Base-by-base conservation (phyloP, 2,113 vertebrate genomes). In the Leptobrachium ailaonicum region DNA sequence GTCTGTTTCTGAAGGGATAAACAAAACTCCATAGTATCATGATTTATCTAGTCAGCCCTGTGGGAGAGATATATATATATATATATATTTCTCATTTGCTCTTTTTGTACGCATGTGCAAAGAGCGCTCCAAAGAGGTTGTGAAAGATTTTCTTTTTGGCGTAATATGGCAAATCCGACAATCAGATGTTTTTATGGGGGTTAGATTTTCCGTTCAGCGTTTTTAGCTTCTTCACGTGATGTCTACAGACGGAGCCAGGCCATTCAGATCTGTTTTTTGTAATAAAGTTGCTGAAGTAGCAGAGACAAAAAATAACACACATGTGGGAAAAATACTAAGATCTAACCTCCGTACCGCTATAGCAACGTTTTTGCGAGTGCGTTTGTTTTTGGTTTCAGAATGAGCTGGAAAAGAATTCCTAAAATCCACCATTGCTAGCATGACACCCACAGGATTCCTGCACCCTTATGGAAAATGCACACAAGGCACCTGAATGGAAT, bases 161-260 rank as follows among this genome's bases (percentile, higher is more conserved):
- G 13, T 54, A 32, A 42, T n/a, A 45, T 2, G 4, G 14, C 50
- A 32, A 32, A 32, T 32, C 20, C 58, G 56, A 66, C 77, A n/a
- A n/a, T n/a, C n/a, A 66, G 63, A 32, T 73, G 62, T 56, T 80
- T 7, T 69, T 13, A 5, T 43, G 71, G 73, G 70, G 73, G 70
- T 80, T 73, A 70, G 60, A 77, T n/a, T 80, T 80, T 80, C 77
- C 77, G 73, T 66, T 80, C 70, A 73, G 77, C 77, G 53, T 42
- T 73, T 32, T 73, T 72, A 10, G 12, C 32, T 72, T 71, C 32
- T 71, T 62, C 63, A 32, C 77, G 62, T 79, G 77, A 79, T 79
- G 77, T 79, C 56, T 79, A 47, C 42, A 20, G 50, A 50, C 70
- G 44, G 3, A 73, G 77, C 77, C 71, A 80, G 71, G 47, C 8